These are phyloP conservation scores for Eidolon helvum DNA, from an alignment of 2,113 vertebrate species.

Conservation along the genomic window DNA sequence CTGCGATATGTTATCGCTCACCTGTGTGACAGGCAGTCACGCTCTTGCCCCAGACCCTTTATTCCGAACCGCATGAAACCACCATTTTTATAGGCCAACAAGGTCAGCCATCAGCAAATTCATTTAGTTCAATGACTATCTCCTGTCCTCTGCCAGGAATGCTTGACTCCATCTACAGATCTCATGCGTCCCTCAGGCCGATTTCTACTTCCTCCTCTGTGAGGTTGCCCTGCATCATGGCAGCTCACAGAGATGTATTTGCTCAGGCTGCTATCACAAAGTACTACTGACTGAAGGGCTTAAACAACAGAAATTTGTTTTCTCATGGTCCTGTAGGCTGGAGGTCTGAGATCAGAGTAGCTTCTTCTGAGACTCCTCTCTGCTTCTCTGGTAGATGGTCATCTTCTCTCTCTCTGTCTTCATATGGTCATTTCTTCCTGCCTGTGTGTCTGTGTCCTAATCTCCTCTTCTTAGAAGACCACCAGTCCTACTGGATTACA, in stretches of 20 bases:
- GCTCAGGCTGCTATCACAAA: background rate
- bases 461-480: background rate
- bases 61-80: background rate
- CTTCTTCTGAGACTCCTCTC: background rate
- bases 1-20: background rate
- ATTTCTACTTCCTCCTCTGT: background rate
- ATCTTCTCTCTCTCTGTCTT: background rate
- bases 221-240: background rate
- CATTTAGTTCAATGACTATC: background rate
- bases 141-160: background rate
- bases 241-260: background rate
- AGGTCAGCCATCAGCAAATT: background rate
- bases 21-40: background rate
- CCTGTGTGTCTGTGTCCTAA: background rate
- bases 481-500: background rate
- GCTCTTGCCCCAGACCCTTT: background rate
- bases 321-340: background rate
- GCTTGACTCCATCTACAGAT: too few species aligned
- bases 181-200: fast-evolving
- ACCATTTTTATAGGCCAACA: background rate
- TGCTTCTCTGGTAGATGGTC: fast-evolving
- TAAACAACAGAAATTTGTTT: background rate
- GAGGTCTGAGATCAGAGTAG: background rate
- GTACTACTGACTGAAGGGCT: background rate
- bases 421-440: background rate